A percentile compares a stretch with the other conserved stretches of the same genome.
These are phyloP conservation scores for Brachyrhaphis roseni DNA, from an alignment of 2,797 vertebrate species.

Conservation along the genomic window DNA sequence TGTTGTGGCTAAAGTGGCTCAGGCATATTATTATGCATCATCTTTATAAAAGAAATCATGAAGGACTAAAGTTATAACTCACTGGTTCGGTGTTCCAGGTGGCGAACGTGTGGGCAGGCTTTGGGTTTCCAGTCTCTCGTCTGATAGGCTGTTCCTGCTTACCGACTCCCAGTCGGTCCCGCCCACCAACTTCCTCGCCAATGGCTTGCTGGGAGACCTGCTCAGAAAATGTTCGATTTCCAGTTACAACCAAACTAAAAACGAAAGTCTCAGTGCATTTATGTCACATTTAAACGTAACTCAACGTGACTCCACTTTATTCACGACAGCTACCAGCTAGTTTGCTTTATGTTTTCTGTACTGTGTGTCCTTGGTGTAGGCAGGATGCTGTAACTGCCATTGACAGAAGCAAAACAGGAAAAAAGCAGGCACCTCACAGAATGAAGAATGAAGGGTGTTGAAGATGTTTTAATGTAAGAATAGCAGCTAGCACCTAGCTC, in stretches of 20 bases:
- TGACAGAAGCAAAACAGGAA: neutral
- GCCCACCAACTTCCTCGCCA: conserved; percentile 90
- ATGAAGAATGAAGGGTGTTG: neutral
- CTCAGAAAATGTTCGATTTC: conserved; percentile 17
- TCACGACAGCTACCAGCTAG: neutral
- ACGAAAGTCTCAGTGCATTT: neutral
- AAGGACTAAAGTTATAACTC: conserved; percentile 69
- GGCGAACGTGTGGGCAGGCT: conserved; percentile 96
- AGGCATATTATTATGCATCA: neutral
- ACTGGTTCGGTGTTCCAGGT: conserved; percentile 97
- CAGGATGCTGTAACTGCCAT: too few species aligned
- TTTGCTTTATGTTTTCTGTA: neutral
- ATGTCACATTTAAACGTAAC: neutral
- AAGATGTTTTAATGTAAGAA: neutral
- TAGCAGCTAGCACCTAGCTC: neutral
- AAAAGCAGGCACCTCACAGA: neutral
- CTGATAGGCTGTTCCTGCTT: conserved; percentile 94
- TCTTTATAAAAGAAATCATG: neutral
- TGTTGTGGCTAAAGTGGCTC: too few species aligned
- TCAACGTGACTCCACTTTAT: neutral
- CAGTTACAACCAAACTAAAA: neutral
- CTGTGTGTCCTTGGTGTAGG: neutral
- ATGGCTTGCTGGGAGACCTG: conserved; percentile 96
- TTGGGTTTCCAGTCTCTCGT: conserved; percentile 95
- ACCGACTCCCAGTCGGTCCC: conserved; percentile 94